These are phyloP conservation scores for Saxicola maurus DNA, from an alignment of 2,797 vertebrate genomes.

Conservation along the genomic window DNA sequence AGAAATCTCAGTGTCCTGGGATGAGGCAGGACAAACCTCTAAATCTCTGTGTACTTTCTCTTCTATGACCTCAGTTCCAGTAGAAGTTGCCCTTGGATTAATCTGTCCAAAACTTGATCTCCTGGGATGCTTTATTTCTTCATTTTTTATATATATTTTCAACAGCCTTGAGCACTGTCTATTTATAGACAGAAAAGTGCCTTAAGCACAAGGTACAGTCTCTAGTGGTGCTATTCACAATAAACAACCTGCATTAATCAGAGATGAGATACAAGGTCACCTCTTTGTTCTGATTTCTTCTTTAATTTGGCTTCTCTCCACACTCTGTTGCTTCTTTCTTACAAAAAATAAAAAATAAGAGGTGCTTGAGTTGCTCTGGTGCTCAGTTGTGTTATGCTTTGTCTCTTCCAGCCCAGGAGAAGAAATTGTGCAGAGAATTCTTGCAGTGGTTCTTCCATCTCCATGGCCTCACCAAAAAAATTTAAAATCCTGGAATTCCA, in stretches of 20 bases:
- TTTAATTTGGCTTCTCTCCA: not conserved
- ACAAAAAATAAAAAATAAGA: not conserved
- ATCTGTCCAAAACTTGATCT: not conserved
- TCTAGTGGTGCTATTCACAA: not conserved
- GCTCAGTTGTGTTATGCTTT: not conserved
- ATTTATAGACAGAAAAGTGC: not conserved
- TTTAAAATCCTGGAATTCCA: not conserved
- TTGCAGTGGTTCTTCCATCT: not conserved
- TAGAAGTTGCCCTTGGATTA: not conserved
- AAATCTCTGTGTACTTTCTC: not conserved
- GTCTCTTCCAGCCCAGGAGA: not conserved
- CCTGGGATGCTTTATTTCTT: not conserved
- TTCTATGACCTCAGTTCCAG: not conserved
- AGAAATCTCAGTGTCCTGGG: not conserved
- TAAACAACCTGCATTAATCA: not conserved
- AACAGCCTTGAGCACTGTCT: not conserved
- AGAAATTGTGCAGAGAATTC: not conserved
- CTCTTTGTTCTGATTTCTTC: not conserved
- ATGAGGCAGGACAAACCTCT: not conserved
- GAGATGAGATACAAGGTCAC: not conserved
- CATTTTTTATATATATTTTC: not conserved
- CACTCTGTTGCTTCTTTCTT: not conserved
- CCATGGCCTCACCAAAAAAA: not conserved
- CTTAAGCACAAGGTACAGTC: not conserved
- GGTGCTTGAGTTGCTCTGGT: not conserved